Evolutionary conservation across 37 sponge, comb jelly and placozoan species (phyloP), one percentile per base, ranked within the genome.

Genomic region (Geodia barretti): DNA sequence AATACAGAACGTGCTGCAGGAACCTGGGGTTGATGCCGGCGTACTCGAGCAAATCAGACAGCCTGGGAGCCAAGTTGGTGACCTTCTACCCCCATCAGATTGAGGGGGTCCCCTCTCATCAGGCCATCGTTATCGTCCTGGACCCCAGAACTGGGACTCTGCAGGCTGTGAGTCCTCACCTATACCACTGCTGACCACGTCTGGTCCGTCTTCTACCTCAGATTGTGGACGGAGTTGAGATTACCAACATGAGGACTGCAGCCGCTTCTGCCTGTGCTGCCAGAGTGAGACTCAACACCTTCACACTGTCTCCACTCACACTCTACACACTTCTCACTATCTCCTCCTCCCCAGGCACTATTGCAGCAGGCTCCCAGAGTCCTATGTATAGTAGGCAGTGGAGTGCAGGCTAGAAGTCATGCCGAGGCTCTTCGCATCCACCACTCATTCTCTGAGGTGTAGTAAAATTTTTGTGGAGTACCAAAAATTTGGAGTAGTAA

Each of bases 171-270:
- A 64, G 87, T 63, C 14, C 17, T n/a, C 34, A 62, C 72, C 36
- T 72, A 43, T 25, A 4, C 24, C 31, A 29, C 39, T 20, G 4
- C 34, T n/a, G n/a, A n/a, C n/a, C n/a, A n/a, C n/a, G n/a, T n/a
- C n/a, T n/a, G n/a, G 14, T 78, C 20, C 69, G 60, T 31, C 17
- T 58, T 28, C 35, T 70, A 9, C 58, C 21, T 23, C 73, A 95
- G 95, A 62, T 93, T 35, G 37, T 98, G 71, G 99, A 94, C 73
- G 96, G 87, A 42, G 89, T 73, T 11, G 83, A 43, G 7, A 81
- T 98, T 26, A 98, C 99, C 41, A 73, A 42, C 30, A 74, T 94
- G 75, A 86, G 99, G 32, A 98, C 99, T 24, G 99, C 99, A 34
- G 95, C 97, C 25, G 94, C 88, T 28, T 91, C 95, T 64, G 99